phyloP scores from a whole-genome alignment of 2,888 invertebrate genomes.

The Drosophila anomelani region DNA sequence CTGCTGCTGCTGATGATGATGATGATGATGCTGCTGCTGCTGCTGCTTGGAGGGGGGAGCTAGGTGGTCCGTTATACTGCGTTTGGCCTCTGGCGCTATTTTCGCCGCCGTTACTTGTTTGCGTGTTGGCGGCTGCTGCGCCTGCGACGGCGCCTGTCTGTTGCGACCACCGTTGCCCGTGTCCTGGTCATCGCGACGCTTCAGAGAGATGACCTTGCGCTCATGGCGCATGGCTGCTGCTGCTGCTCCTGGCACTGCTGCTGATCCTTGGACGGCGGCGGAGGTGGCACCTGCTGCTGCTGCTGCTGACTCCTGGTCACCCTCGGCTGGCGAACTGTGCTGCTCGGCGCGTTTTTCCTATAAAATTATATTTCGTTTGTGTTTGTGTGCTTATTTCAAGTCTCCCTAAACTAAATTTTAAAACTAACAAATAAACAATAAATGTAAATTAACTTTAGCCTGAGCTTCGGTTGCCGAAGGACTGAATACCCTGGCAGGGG shows the following conservation, averaged over 20 bases:
- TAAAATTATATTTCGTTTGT: conserved; percentile 12
- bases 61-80: conserved; percentile 81
- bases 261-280: conserved; percentile 24
- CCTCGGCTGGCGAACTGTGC: conserved; percentile 56
- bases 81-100: conserved; percentile 84
- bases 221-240: conserved; percentile 59
- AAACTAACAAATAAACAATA: neutral
- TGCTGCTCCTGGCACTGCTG: conserved; percentile 25
- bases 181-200: conserved; percentile 75
- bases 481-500: conserved; percentile 4
- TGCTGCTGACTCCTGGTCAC: conserved; percentile 45
- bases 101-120: conserved; percentile 83
- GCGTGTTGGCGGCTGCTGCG: conserved; percentile 38
- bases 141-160: conserved; percentile 23
- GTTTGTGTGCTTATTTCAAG: neutral
- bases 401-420: neutral
- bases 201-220: conserved; percentile 84
- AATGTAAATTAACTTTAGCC: neutral
- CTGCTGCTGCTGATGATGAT: conserved; percentile 22
- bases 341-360: conserved; percentile 80
- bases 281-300: conserved; percentile 5
- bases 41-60: conserved; percentile 60
- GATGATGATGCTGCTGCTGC: conserved; percentile 46
- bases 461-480: conserved; percentile 22
- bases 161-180: conserved; percentile 50